Evolutionary conservation across 2,888 invertebrate species (phyloP).

Genomic region (Volucella inanis): DNA sequence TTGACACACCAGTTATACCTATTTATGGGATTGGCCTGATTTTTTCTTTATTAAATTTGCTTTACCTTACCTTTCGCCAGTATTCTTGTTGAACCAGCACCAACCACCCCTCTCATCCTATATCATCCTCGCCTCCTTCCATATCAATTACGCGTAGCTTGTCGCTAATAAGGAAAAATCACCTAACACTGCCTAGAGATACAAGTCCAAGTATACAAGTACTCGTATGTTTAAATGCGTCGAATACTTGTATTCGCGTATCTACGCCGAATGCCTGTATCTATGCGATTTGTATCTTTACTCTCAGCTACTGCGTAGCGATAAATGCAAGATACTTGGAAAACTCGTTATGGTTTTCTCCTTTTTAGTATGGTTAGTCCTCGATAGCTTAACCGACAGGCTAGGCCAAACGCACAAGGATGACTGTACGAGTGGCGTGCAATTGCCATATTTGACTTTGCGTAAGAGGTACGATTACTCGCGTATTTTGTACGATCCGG

Average conservation of each 20-base stretch:
- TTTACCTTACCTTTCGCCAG: constrained; percentile 34
- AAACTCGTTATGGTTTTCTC: constrained; percentile 59
- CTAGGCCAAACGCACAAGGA: constrained; percentile 41
- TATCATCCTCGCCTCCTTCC: background rate
- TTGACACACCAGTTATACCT: constrained; percentile 61
- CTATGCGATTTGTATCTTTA: constrained; percentile 38
- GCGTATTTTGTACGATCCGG: constrained; percentile 1
- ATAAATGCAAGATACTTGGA: constrained; percentile 13
- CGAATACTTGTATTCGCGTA: constrained; percentile 9
- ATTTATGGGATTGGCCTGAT: constrained; percentile 65
- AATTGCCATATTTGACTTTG: constrained; percentile 47
- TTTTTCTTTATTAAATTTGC: constrained; percentile 42
- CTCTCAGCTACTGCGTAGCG: constrained; percentile 24
- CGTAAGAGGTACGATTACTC: constrained; percentile 27
- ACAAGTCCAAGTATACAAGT: too few species aligned
- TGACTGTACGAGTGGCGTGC: constrained; percentile 36
- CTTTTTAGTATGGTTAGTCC: constrained; percentile 41
- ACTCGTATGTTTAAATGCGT: constrained; percentile 5
- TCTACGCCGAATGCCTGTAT: constrained; percentile 28
- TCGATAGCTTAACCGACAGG: constrained; percentile 14
- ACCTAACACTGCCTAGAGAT: constrained; percentile 13
- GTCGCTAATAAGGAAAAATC: constrained; percentile 60
- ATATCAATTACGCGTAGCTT: constrained; percentile 34
- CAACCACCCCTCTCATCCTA: background rate
- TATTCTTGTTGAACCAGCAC: constrained; percentile 11